Base-by-base conservation (phyloP, 2,797 vertebrate species). In the Oryzias sinensis region DNA sequence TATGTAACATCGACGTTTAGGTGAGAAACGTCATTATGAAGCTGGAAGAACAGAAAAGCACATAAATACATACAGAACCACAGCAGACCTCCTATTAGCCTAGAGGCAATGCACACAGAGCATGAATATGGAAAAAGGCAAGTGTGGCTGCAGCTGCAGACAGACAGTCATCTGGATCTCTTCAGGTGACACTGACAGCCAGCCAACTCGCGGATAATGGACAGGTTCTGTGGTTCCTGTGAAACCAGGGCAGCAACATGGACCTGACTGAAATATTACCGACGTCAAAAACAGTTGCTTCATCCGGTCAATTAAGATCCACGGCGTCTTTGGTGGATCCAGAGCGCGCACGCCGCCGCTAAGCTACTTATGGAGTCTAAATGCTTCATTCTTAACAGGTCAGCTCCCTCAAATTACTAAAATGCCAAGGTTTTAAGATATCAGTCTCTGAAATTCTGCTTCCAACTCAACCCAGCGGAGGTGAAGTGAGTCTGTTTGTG, bases 161-260 rank as follows among this genome's bases (percentile, higher is more conserved):
- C 29, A 9, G 56, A 58, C 70, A 62, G 56, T 70, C 65, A 37
- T 9, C 24, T 43, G 79, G 82, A 80, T 86, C 80, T 59, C 77
- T 87, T 84, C 77, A 76, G 49, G 43, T 72, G 68, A 55, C 70
- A 82, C 87, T 60, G 82, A 83, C 84, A 85, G 75, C 54, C 75
- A 59, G 56, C 59, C 61, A 85, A 79, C 77, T 65, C 16, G 58
- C 58, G 78, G 82, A 88, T 88, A 84, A 85, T 87, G 72, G 81
- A 82, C 68, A 74, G 82, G 75, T 88, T 88, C 82, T 84, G 75
- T 71, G 75, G 79, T 83, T 84, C 80, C 77, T 77, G 78, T 84
- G 86, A 89, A 89, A 88, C 33, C 18, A 18, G 18, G 18, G 1
- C 18, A 18, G 18, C 18, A 1, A 18, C 18, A 18, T 18, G 18